These are phyloP conservation scores for Drosophila elegans DNA, from an alignment of 1,140 invertebrate species.

Conservation along the genomic window DNA sequence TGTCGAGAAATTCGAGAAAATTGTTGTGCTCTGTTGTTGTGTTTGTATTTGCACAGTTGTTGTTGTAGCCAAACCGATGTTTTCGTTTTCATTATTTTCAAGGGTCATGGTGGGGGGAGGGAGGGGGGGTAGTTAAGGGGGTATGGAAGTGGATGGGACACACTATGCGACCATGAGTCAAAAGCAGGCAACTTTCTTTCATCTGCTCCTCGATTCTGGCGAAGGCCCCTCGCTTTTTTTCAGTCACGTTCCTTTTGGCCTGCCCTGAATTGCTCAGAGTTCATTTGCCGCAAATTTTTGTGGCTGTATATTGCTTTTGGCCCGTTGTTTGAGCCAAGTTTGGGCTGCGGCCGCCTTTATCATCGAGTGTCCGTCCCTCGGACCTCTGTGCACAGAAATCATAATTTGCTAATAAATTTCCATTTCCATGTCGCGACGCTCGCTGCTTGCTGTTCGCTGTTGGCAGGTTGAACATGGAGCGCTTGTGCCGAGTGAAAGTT, in stretches of 20 bases:
- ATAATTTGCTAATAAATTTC: conserved; percentile 81
- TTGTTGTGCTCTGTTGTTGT: conserved; percentile 42
- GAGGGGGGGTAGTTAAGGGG: no score
- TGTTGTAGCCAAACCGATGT: conserved; percentile 19
- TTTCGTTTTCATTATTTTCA: conserved; percentile 71
- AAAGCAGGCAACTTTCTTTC: conserved; percentile 65
- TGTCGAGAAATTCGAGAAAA: conserved; percentile 79
- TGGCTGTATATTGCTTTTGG: conserved; percentile 12
- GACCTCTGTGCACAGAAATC: conserved; percentile 66
- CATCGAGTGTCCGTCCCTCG: conserved; percentile 3
- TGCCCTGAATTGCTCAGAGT: conserved; percentile 69
- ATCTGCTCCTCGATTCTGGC: conserved; percentile 70
- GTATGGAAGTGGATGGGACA: neutral
- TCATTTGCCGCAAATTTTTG: conserved; percentile 48
- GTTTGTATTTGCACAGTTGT: conserved; percentile 42
- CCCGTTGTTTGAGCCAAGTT: conserved; percentile 39
- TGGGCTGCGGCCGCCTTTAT: conserved; percentile 6
- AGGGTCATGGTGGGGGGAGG: conserved; percentile 2
- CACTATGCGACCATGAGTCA: conserved; percentile 55
- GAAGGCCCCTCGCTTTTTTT: conserved; percentile 18
- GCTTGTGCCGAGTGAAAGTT: conserved; percentile 74
- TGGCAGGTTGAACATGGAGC: conserved; percentile 35
- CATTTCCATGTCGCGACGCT: conserved; percentile 67
- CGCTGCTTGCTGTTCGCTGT: neutral
- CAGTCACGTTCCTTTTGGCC: conserved; percentile 71